phyloP scores from a whole-genome alignment of 2,797 vertebrate genomes.

The Iguana delicatissima region DNA sequence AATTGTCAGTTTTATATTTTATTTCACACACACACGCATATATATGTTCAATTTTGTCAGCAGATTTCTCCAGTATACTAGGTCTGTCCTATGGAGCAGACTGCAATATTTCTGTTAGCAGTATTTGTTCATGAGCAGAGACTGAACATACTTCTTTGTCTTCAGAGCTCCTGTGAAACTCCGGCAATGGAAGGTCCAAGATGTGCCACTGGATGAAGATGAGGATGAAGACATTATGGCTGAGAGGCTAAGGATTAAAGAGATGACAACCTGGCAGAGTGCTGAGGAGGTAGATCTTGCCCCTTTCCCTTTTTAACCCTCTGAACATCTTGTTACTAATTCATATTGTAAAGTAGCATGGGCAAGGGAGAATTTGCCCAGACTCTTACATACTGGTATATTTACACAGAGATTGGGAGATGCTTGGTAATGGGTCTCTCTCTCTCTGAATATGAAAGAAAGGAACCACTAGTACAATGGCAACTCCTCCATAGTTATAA shows the following conservation, averaged over 20 bases:
- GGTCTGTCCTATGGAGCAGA: background rate
- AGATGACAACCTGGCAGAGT: constrained; percentile 86
- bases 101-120: background rate
- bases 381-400: background rate
- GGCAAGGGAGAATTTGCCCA: background rate
- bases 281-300: constrained; percentile 86
- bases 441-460: background rate
- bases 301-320: background rate
- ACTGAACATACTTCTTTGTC: background rate
- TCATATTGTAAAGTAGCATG: background rate
- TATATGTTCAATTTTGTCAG: background rate
- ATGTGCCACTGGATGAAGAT: constrained; percentile 72
- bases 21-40: too few species aligned
- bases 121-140: background rate
- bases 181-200: constrained; percentile 76
- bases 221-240: constrained; percentile 92
- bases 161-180: constrained; percentile 69
- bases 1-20: background rate
- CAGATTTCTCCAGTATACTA: background rate
- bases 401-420: background rate
- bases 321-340: background rate
- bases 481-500: background rate
- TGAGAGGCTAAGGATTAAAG: constrained; percentile 90
- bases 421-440: background rate
- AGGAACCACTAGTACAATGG: background rate